Conservation (phyloP, 2,797 vertebrate species). For the Odontamblyopus rebecca region DNA sequence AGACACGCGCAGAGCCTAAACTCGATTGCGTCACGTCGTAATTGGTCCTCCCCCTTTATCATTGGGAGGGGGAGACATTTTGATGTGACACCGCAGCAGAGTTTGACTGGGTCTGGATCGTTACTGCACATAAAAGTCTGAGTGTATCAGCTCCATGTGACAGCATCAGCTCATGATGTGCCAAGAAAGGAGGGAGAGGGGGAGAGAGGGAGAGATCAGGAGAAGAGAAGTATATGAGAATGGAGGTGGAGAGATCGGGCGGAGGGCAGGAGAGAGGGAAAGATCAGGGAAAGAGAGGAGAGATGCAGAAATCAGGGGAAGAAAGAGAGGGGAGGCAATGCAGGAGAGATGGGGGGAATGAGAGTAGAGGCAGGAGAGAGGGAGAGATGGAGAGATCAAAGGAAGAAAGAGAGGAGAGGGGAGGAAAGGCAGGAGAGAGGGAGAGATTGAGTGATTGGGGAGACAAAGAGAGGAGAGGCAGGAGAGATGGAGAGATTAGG, state of each 20-base stretch:
- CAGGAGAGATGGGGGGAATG: no score
- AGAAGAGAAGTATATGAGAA: conserved; percentile 49
- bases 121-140: conserved; percentile 55
- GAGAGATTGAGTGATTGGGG: no score
- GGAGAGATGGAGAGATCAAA: no score
- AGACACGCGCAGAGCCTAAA: conserved; percentile 13
- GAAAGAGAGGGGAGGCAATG: conserved; percentile 17
- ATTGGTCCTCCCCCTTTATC: conserved; percentile 44
- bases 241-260: no score
- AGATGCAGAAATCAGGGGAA: not conserved
- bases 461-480: no score
- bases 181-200: conserved; percentile 38
- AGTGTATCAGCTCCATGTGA: conserved; percentile 48
- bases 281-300: no score
- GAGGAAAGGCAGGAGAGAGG: no score
- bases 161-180: conserved; percentile 48
- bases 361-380: no score
- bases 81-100: conserved; percentile 42
- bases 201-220: conserved; percentile 21
- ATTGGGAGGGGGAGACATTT: conserved; percentile 23
- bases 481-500: no score
- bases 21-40: conserved; percentile 44
- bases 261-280: no score
- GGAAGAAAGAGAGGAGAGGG: no score
- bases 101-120: conserved; percentile 56